A percentile compares a stretch with the other conserved stretches of the same genome.
Evolutionary conservation across 92 coral and sea anemone species (phyloP).

Genomic region (Actinostola sp.): DNA sequence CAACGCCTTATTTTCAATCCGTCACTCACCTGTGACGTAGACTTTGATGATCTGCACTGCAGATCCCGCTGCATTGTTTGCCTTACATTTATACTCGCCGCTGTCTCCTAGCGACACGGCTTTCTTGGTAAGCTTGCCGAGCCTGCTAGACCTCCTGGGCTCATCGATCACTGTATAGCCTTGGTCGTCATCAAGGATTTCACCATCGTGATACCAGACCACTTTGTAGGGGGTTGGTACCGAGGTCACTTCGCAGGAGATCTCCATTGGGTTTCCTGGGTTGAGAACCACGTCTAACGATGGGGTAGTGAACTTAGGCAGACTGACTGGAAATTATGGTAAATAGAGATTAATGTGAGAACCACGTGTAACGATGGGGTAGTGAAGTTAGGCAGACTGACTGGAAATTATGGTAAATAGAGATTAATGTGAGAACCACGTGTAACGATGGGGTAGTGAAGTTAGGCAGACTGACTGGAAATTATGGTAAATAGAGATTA

Average conservation of each 20-base stretch:
- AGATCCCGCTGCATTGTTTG: constrained; percentile 78
- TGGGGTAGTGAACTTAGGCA: constrained; percentile 27
- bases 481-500: too few species aligned
- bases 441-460: constrained; percentile 6
- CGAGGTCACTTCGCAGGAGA: constrained; percentile 71
- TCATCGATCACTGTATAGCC: constrained; percentile 46
- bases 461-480: constrained; percentile 11
- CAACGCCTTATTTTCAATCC: background rate
- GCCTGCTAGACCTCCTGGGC: constrained; percentile 14
- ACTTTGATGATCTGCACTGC: constrained; percentile 73
- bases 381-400: background rate
- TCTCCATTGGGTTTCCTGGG: constrained; percentile 50
- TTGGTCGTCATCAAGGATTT: constrained; percentile 41
- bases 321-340: constrained; percentile 27
- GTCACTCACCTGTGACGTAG: constrained; percentile 69
- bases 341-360: too few species aligned
- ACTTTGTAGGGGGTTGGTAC: constrained; percentile 51
- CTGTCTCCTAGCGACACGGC: constrained; percentile 70
- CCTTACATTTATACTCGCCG: constrained; percentile 84
- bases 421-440: constrained; percentile 53
- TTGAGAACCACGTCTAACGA: constrained; percentile 50
- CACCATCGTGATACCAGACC: constrained; percentile 82
- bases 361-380: constrained; percentile 25
- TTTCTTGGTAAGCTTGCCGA: constrained; percentile 40
- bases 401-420: too few species aligned